Evolutionary conservation across 2,113 vertebrate genomes (phyloP).

Genomic region (Herpetotheres cachinnans): DNA sequence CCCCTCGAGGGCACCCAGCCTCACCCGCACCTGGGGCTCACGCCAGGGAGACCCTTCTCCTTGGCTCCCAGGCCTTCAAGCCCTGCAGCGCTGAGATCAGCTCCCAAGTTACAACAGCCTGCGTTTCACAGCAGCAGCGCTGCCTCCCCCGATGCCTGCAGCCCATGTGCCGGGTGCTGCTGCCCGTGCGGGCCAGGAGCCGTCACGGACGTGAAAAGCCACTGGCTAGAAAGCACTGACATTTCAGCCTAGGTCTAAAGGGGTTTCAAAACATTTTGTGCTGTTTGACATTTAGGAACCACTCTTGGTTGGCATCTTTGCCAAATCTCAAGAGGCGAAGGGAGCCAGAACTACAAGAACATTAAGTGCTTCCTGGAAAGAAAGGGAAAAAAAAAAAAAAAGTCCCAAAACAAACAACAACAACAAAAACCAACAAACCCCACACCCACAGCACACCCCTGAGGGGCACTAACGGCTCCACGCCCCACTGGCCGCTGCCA

Average conservation of each 20-base stretch:
- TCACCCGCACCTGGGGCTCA: neutral
- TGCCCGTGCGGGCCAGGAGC: neutral
- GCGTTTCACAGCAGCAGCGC: neutral
- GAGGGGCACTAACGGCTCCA: neutral
- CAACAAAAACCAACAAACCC: neutral
- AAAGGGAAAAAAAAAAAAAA: neutral
- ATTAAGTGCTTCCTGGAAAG: conserved; percentile 27
- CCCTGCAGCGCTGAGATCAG: neutral
- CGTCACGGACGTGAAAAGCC: neutral
- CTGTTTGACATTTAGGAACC: neutral
- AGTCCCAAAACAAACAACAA: conserved; percentile 8
- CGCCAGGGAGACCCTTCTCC: neutral
- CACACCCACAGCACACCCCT: neutral
- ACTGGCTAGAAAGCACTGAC: neutral
- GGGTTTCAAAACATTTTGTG: neutral
- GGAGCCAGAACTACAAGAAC: conserved; percentile 22
- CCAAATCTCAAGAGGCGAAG: conserved; percentile 33
- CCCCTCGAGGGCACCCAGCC: neutral
- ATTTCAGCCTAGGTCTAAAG: neutral
- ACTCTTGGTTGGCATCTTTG: neutral
- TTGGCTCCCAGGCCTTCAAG: neutral
- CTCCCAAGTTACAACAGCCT: neutral
- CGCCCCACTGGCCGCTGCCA: neutral
- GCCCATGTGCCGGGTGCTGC: neutral
- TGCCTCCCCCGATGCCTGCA: neutral